Percentiles rank a stretch among this genome's conserved stretches.
Evolutionary conservation across 2,113 vertebrate species (phyloP).

Genomic region (Pao palembangensis): DNA sequence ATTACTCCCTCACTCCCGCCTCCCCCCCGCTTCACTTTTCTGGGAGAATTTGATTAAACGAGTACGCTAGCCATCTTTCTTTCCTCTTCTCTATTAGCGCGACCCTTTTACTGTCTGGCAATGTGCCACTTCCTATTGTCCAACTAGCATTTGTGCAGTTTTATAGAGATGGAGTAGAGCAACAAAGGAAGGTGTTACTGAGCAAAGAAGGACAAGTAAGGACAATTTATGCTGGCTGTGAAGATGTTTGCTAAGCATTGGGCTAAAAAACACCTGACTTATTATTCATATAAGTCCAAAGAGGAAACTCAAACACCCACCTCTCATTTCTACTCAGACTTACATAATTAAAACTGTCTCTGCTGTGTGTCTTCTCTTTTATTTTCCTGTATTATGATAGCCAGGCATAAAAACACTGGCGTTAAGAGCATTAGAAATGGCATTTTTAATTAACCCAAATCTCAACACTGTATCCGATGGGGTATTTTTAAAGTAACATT

Average conservation of each 20-base stretch:
- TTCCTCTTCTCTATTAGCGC: too few relatives aligned
- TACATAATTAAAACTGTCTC: too few relatives aligned
- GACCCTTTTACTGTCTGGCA: too few relatives aligned
- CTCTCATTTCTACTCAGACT: too few relatives aligned
- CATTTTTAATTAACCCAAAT: background rate
- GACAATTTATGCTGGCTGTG: background rate
- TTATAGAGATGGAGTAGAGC: constrained; percentile 9
- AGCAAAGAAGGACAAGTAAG: background rate
- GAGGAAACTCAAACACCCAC: too few relatives aligned
- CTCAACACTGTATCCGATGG: background rate
- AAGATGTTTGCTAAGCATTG: constrained; percentile 11
- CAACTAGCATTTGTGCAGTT: constrained; percentile 18
- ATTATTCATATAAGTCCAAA: background rate
- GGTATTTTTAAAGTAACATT: constrained; percentile 17
- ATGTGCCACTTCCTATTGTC: background rate
- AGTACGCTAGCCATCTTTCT: constrained; percentile 4
- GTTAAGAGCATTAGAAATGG: background rate
- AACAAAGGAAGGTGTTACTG: constrained; percentile 6
- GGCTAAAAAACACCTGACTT: constrained; percentile 22
- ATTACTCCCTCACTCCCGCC: constrained; percentile 39
- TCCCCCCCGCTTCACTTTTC: constrained; percentile 20
- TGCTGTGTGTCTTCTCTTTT: too few relatives aligned
- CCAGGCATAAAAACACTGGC: too few relatives aligned
- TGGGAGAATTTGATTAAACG: constrained; percentile 55
- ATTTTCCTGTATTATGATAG: too few relatives aligned